phyloP scores from a whole-genome alignment of 1,140 invertebrate genomes.

The Tetranychus cinnabarinus region DNA sequence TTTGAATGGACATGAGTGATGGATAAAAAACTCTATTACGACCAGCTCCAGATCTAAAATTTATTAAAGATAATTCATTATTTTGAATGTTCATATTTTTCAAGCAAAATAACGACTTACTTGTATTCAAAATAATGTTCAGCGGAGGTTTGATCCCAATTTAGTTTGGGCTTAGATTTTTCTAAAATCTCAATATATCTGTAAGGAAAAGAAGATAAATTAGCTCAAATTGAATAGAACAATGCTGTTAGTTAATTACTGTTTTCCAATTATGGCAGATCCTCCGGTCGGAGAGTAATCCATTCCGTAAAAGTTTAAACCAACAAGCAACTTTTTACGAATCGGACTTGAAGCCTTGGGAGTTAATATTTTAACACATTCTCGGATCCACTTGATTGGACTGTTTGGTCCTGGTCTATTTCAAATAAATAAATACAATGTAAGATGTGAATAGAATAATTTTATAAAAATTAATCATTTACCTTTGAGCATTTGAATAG shows the following conservation, averaged over 20 bases:
- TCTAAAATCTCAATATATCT: conserved; percentile 24
- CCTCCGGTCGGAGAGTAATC: conserved; percentile 51
- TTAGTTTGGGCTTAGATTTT: conserved; percentile 39
- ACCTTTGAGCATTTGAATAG: conserved; percentile 55
- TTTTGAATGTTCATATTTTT: neutral
- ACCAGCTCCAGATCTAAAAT: conserved; percentile 30
- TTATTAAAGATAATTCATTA: conserved; percentile 11
- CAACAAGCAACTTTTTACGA: conserved; percentile 53
- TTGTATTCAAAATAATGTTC: conserved; percentile 69
- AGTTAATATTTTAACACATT: conserved; percentile 46
- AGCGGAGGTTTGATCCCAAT: conserved; percentile 45
- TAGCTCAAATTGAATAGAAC: no score
- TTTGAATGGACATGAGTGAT: conserved; percentile 54
- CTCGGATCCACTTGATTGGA: conserved; percentile 52
- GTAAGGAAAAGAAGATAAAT: conserved; percentile 2
- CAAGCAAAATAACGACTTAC: conserved; percentile 25
- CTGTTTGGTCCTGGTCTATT: conserved; percentile 45
- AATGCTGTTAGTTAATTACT: conserved; percentile 31
- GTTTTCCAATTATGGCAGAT: conserved; percentile 46
- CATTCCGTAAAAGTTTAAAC: conserved; percentile 73
- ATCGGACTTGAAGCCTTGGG: conserved; percentile 28
- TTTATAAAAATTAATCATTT: conserved; percentile 5
- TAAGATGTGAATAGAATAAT: neutral
- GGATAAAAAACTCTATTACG: conserved; percentile 63
- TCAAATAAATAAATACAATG: neutral